Percentiles rank a stretch among this genome's conserved stretches.
These are phyloP conservation scores for Thecophora atra DNA, from an alignment of 2,888 invertebrate genomes.

Conservation along the genomic window DNA sequence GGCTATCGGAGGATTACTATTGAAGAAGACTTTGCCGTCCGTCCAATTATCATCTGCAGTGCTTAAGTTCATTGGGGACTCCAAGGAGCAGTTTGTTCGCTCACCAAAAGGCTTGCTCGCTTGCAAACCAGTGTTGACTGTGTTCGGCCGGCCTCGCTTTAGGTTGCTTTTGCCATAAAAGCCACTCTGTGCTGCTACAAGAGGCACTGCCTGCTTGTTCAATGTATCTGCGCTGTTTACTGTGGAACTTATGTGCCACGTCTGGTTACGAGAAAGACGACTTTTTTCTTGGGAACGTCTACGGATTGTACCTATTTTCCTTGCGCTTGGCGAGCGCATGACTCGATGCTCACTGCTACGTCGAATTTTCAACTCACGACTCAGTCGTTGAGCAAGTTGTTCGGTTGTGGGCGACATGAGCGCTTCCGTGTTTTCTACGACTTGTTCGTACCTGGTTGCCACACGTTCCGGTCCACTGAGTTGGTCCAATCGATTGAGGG, in stretches of 20 bases:
- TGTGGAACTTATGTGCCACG: constrained; percentile 70
- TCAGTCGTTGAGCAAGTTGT: constrained; percentile 75
- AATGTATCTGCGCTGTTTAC: constrained; percentile 30
- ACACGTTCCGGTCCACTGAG: constrained; percentile 71
- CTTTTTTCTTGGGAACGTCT: constrained; percentile 74
- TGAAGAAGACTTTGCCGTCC: constrained; percentile 64
- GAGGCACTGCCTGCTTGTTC: constrained; percentile 29
- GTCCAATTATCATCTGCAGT: constrained; percentile 60
- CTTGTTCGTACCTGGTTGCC: constrained; percentile 78
- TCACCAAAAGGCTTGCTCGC: constrained; percentile 39
- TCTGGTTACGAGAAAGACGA: constrained; percentile 71
- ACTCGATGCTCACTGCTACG: constrained; percentile 76
- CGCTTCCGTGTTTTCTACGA: constrained; percentile 73
- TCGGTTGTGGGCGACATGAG: constrained; percentile 67
- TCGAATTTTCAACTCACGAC: constrained; percentile 75
- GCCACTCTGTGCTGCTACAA: constrained; percentile 50
- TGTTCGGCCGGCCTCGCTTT: constrained; percentile 68
- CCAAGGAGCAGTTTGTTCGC: constrained; percentile 8
- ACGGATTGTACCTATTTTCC: constrained; percentile 81
- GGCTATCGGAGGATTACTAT: constrained; percentile 7
- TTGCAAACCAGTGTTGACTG: constrained; percentile 64
- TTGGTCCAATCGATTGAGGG: constrained; percentile 30
- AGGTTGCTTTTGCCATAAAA: constrained; percentile 70
- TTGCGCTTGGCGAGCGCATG: constrained; percentile 81
- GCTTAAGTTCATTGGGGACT: constrained; percentile 11